These are phyloP conservation scores for Phalangium opilio DNA, from an alignment of 2,888 invertebrate genomes.

Conservation along the genomic window DNA sequence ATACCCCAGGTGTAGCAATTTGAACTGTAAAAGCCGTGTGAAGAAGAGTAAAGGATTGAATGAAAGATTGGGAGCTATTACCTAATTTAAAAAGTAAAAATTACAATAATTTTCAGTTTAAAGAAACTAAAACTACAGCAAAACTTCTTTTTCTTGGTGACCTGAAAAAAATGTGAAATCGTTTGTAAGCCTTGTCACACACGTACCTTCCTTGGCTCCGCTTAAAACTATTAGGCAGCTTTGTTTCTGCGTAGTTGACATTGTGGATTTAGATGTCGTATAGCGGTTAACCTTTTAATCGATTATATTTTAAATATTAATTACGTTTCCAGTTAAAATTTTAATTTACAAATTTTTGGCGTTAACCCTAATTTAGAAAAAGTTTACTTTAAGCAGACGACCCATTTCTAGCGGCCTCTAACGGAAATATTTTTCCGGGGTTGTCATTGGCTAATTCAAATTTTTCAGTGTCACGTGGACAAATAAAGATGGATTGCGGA, in stretches of 20 bases:
- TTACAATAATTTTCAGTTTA: not conserved
- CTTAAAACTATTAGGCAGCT: conserved; percentile 17
- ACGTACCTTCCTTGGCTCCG: conserved; percentile 16
- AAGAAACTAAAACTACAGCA: not conserved
- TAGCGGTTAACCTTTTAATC: too few relatives aligned
- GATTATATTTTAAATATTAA: too few relatives aligned
- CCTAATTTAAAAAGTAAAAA: conserved; percentile 26
- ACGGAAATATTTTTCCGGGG: too few relatives aligned
- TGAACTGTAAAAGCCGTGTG: conserved; percentile 33
- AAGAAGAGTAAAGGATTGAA: conserved; percentile 33
- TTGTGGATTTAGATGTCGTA: too few relatives aligned
- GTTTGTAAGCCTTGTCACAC: not conserved
- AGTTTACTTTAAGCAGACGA: too few relatives aligned
- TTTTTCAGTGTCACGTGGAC: too few relatives aligned
- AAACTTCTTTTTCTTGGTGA: not conserved
- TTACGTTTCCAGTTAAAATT: too few relatives aligned
- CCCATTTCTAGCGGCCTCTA: too few relatives aligned
- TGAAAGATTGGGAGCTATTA: conserved; percentile 34
- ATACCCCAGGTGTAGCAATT: conserved; percentile 32
- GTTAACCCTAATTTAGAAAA: too few relatives aligned
- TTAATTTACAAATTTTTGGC: too few relatives aligned
- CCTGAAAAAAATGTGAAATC: not conserved
- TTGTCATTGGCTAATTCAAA: too few relatives aligned
- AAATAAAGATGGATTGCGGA: too few relatives aligned
- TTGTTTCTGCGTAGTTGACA: conserved; percentile 3